Evolutionary conservation across 2,888 invertebrate genomes (phyloP), one percentile per base, ranked within the genome.

Genomic region (Hyppa rectilinea): DNA sequence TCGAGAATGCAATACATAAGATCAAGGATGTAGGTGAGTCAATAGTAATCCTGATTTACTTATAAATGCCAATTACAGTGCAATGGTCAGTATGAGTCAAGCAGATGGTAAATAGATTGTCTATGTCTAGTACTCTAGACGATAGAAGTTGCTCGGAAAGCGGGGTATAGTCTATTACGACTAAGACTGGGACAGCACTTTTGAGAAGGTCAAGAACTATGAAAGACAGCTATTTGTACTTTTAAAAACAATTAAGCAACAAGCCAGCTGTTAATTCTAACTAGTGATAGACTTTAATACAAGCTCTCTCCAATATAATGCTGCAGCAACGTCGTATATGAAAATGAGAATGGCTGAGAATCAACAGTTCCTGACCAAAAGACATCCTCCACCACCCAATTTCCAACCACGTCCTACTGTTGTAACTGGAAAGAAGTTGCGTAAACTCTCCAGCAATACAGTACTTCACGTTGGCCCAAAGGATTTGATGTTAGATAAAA

Each of bases 1-100:
- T 47, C n/a, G 47, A 74, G 63, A 47, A 38, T 63, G 45, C 31
- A 38, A 53, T 34, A 45, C 26, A 58, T 65, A 75, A 75, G 67
- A 75, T 75, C 76, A 72, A 75, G 76, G 67, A 56, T 75, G 12
- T 34, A 36, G 40, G 29, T 64, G 66, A 75, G 29, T 65, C 66
- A 64, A 36, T 23, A 43, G 20, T n/a, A 6, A 74, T 47, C 14
- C 10, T 55, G 47, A 55, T 62, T 55, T 10, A 40, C 52, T 23
- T 20, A 72, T 23, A 34, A 74, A 61, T 71, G 26, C 17, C 26
- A 14, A 17, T 43, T n/a, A 43, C 9, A 43, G 9, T 4, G 14
- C 23, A 31, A 40, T n/a, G 38, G 31, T 26, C 26, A 36, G 29
- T 12, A 38, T 45, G 45, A 74, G n/a, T 62, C 45, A 61, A 52